Conservation (phyloP, 2,888 invertebrate genomes). For the Microctonus aethiopoides region DNA sequence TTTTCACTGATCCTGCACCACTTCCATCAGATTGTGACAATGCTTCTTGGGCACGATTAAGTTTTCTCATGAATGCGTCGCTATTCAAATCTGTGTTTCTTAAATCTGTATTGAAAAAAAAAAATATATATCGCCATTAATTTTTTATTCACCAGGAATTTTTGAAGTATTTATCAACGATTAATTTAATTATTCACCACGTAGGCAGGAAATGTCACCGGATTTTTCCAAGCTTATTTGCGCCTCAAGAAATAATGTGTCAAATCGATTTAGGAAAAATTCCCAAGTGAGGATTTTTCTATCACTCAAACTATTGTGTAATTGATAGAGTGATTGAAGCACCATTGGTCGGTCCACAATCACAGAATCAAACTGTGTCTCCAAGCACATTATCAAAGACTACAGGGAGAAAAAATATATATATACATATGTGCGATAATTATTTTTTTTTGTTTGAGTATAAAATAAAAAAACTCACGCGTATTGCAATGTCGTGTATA, state of each 20-base stretch:
- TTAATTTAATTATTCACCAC: slow-evolving; percentile 71
- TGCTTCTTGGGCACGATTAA: slow-evolving; percentile 90
- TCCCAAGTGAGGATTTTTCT: slow-evolving; percentile 94
- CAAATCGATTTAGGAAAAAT: slow-evolving; percentile 96
- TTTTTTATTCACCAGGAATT: neutral
- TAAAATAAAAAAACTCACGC: slow-evolving; percentile 69
- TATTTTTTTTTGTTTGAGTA: neutral
- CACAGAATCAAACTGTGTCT: slow-evolving; percentile 97
- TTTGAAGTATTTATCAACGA: neutral
- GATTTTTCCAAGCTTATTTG: slow-evolving; percentile 89
- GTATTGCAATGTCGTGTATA: slow-evolving; percentile 88
- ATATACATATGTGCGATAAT: too few species aligned
- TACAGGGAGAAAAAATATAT: slow-evolving; percentile 63
- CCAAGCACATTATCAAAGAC: slow-evolving; percentile 92
- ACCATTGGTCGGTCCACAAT: slow-evolving; percentile 97
- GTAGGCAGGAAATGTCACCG: slow-evolving; percentile 84
- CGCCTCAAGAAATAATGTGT: slow-evolving; percentile 94
- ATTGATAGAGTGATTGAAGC: slow-evolving; percentile 92
- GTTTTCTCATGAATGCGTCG: slow-evolving; percentile 86
- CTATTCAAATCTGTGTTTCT: slow-evolving; percentile 89
- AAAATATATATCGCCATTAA: neutral
- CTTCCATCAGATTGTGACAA: slow-evolving; percentile 80
- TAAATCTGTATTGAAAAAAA: slow-evolving; percentile 74
- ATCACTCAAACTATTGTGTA: slow-evolving; percentile 93
- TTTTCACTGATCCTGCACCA: slow-evolving; percentile 74